Evolutionary conservation across 2,888 invertebrate genomes (phyloP), one percentile per base, ranked within the genome.

Genomic region (Pteria penguin): DNA sequence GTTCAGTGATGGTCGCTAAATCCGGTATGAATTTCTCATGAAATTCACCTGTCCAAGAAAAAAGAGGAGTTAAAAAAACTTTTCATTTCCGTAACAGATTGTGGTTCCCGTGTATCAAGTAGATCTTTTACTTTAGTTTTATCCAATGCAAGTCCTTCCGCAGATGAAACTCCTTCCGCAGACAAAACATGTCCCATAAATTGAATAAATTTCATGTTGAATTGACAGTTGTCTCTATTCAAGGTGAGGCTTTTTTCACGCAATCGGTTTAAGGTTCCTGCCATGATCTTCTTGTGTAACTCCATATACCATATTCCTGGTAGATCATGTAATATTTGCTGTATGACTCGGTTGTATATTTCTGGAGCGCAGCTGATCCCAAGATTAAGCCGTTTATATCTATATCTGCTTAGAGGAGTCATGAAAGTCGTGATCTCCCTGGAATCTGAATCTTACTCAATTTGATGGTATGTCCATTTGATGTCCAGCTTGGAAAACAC

Each of bases 341-440:
- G 27, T 27, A 80, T 63, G 24, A 80, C 65, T 33, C 78, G 67
- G 31, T 82, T 82, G 60, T 80, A 84, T 33, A 72, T 68, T 55
- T 83, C 79, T 22, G 73, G 72, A 1, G 82, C 84, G 4, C 66
- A 63, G 24, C 33, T 70, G 0, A 84, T 76, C 14, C 72, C 80
- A 67, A 82, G 82, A 63, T 71, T 60, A 5, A 83, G 62, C 2
- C 77, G 33, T 65, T 72, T 74, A 54, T 75, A 81, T 18, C 81
- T 26, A 29, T 63, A 82, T 4, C 82, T 67, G 22, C 76, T 78
- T 45, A 26, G 60, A 45, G 82, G 76, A 31, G 82, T 81, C 18
- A 75, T 73, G 62, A 84, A 84, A 22, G 83, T 83, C 27, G 84
- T 82, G 22, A 84, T 83, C 22, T 71, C 73, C 8, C 81, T 54